Evolutionary conservation across 2,888 invertebrate genomes (phyloP).

Genomic region (Sinodicranocentrus sp.): DNA sequence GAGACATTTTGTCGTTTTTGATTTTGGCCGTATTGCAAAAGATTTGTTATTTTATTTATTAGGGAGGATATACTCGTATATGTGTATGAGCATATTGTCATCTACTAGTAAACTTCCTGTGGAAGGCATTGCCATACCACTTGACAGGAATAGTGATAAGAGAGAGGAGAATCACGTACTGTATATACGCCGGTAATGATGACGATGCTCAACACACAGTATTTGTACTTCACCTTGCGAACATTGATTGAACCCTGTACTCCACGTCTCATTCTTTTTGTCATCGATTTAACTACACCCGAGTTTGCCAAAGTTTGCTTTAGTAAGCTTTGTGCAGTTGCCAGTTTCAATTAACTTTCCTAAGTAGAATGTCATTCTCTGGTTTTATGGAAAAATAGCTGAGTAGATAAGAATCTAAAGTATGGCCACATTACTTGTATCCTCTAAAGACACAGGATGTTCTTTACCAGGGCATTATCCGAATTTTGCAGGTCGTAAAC

Average conservation of each 20-base stretch:
- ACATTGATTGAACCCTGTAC: conserved; percentile 20
- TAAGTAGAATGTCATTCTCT: conserved; percentile 8
- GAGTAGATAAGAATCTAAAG: conserved; percentile 14
- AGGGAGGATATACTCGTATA: no score
- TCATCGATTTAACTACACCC: neutral
- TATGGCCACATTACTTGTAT: conserved; percentile 8
- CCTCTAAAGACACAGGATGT: neutral
- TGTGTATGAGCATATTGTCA: no score
- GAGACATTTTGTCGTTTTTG: conserved; percentile 52
- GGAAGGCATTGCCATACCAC: no score
- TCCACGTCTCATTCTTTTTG: neutral
- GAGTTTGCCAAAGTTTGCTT: neutral
- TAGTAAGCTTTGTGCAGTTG: neutral
- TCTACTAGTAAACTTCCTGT: no score
- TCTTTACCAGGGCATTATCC: conserved; percentile 14
- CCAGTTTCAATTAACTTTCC: conserved; percentile 13
- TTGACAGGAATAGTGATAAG: no score
- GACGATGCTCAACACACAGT: neutral
- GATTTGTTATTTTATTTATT: neutral
- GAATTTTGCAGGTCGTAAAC: conserved; percentile 37
- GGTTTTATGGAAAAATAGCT: conserved; percentile 7
- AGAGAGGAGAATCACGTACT: neutral
- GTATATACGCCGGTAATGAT: neutral
- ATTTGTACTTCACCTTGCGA: conserved; percentile 32
- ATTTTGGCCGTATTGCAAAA: conserved; percentile 27